Conservation (phyloP, 2,113 vertebrate genomes). For the Irena cyanogastra region DNA sequence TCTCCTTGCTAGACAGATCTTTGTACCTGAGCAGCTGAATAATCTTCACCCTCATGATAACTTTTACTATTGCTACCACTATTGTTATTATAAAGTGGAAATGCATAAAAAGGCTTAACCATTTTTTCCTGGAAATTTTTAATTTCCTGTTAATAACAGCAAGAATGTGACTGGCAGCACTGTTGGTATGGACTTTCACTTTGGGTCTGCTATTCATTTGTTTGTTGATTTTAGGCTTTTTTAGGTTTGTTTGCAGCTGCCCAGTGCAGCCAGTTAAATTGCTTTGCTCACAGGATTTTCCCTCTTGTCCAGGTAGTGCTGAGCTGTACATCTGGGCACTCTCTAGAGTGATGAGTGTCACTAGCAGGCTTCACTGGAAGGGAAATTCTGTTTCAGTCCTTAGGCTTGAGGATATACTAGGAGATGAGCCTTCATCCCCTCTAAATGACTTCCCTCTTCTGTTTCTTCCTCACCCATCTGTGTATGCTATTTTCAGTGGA, state of each 20-base stretch:
- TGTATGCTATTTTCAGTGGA: neutral
- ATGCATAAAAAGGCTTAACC: neutral
- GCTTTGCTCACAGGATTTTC: neutral
- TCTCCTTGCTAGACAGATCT: neutral
- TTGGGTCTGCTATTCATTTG: neutral
- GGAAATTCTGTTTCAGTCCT: neutral
- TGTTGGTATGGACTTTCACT: neutral
- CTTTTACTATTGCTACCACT: neutral
- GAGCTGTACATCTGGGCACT: neutral
- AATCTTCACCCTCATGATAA: neutral
- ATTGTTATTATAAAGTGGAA: neutral
- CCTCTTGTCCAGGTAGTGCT: neutral
- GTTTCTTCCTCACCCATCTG: neutral
- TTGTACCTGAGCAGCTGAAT: neutral
- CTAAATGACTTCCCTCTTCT: neutral
- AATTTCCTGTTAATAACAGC: neutral
- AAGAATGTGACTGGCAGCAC: neutral
- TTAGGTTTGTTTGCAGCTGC: neutral
- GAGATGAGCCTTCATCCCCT: neutral
- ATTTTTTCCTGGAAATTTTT: neutral
- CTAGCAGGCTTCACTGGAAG: neutral
- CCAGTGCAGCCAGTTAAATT: neutral
- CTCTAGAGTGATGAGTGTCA: neutral
- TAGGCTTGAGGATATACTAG: neutral
- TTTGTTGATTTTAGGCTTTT: neutral